A percentile compares a stretch with the other conserved stretches of the same genome.
These are phyloP conservation scores for Galleria mellonella DNA, from an alignment of 1,140 invertebrate species.

Conservation along the genomic window DNA sequence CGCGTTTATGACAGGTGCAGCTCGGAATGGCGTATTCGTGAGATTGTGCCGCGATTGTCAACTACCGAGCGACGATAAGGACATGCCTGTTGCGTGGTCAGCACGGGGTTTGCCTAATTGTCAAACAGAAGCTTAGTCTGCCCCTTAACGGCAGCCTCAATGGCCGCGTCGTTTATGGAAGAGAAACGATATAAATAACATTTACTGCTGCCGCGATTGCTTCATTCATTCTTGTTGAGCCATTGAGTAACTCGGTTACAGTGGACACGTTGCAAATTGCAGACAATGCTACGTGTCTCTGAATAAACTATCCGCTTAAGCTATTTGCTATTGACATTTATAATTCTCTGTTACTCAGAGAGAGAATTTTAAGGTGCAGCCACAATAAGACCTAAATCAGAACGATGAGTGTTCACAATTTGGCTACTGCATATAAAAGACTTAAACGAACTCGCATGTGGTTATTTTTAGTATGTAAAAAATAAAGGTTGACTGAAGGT, in stretches of 20 bases:
- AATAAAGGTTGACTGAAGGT: too few species aligned
- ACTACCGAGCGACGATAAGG: conserved; percentile 57
- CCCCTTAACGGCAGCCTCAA: conserved; percentile 41
- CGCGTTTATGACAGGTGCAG: conserved; percentile 62
- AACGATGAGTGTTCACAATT: not conserved
- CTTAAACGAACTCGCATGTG: conserved; percentile 23
- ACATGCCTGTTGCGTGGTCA: conserved; percentile 9
- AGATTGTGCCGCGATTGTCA: conserved; percentile 55
- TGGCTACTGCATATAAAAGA: conserved; percentile 23
- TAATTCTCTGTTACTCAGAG: conserved; percentile 32
- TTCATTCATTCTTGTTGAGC: conserved; percentile 65
- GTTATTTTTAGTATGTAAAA: too few species aligned
- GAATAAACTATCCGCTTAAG: conserved; percentile 43
- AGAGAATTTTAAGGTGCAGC: conserved; percentile 19
- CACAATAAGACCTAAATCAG: not conserved
- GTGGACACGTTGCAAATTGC: conserved; percentile 40
- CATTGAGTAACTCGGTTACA: conserved; percentile 54
- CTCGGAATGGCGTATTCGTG: conserved; percentile 61
- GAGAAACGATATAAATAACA: conserved; percentile 58
- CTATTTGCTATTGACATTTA: conserved; percentile 44
- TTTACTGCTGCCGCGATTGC: conserved; percentile 54
- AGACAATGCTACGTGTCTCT: conserved; percentile 42
- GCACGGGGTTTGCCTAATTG: conserved; percentile 37
- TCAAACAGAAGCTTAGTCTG: conserved; percentile 55
- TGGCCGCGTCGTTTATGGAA: conserved; percentile 52